Percentiles rank a stretch among this genome's conserved stretches.
Evolutionary conservation across 30 jellyfish, hydroid and myxozoan species (phyloP).

Genomic region (Hydra vulgaris): DNA sequence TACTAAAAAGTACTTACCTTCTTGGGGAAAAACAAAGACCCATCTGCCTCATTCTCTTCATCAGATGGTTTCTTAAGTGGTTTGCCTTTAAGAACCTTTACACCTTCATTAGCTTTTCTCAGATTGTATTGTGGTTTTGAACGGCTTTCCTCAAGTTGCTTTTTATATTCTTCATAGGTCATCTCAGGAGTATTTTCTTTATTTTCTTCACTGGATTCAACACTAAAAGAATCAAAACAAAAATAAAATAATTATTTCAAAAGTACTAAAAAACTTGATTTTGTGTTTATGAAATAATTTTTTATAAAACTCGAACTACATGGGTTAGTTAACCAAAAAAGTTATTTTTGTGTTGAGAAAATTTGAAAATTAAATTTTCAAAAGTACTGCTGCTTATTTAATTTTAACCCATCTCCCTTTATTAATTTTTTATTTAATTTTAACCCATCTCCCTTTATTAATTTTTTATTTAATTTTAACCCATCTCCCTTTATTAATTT

Average conservation of each 20-base stretch:
- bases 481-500: no score
- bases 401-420: no score
- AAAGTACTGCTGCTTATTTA: no score
- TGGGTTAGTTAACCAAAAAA: no score
- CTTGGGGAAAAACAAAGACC: constrained; percentile 78
- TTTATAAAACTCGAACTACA: no score
- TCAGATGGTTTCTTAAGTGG: constrained; percentile 57
- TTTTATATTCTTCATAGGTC: constrained; percentile 72
- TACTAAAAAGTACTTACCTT: constrained; percentile 34
- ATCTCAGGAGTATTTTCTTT: constrained; percentile 36
- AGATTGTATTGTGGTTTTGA: constrained; percentile 43
- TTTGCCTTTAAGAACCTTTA: constrained; percentile 45
- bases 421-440: no score
- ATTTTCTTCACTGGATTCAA: constrained; percentile 11
- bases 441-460: no score
- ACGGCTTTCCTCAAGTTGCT: constrained; percentile 37
- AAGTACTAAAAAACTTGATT: no score
- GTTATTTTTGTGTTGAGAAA: no score
- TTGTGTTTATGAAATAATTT: no score
- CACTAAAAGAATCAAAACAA: neutral
- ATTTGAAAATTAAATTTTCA: no score
- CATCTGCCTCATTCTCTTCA: constrained; percentile 63
- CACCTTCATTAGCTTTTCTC: constrained; percentile 91
- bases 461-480: no score
- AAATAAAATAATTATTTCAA: neutral